Conservation (phyloP, 2,888 invertebrate species). For the Pristionchus fissidentatus region DNA sequence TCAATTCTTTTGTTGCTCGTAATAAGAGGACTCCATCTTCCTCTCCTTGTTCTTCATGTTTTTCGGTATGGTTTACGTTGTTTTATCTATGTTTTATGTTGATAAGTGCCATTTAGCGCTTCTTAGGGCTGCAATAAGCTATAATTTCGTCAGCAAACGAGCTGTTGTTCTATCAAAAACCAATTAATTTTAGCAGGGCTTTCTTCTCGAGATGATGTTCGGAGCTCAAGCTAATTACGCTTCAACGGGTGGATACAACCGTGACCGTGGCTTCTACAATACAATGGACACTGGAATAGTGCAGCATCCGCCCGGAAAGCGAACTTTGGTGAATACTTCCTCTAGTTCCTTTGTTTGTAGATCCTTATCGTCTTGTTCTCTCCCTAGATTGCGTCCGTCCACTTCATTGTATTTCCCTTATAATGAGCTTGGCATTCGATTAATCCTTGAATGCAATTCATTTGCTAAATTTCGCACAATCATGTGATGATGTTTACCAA, state of each 20-base stretch:
- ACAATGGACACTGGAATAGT: conserved; percentile 35
- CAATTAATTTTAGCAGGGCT: background rate
- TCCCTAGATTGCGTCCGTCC: too few relatives aligned
- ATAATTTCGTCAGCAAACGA: background rate
- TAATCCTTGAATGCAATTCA: background rate
- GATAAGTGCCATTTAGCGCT: background rate
- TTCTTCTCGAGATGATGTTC: background rate
- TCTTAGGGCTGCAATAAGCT: background rate
- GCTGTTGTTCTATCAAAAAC: background rate
- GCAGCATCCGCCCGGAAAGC: background rate
- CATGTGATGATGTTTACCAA: background rate
- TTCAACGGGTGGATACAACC: background rate
- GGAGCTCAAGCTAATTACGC: conserved; percentile 37
- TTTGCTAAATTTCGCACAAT: background rate
- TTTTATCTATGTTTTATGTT: background rate
- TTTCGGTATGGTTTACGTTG: background rate
- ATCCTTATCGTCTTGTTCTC: background rate
- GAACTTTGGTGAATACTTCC: background rate
- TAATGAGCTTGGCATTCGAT: too few relatives aligned
- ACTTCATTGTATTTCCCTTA: too few relatives aligned
- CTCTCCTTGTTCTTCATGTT: conserved; percentile 4
- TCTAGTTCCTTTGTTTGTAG: background rate
- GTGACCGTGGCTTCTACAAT: background rate
- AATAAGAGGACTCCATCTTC: background rate
- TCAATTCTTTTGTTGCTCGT: conserved; percentile 12